Conservation (phyloP, 2,797 vertebrate genomes). For the Onychomys leucogaster region DNA sequence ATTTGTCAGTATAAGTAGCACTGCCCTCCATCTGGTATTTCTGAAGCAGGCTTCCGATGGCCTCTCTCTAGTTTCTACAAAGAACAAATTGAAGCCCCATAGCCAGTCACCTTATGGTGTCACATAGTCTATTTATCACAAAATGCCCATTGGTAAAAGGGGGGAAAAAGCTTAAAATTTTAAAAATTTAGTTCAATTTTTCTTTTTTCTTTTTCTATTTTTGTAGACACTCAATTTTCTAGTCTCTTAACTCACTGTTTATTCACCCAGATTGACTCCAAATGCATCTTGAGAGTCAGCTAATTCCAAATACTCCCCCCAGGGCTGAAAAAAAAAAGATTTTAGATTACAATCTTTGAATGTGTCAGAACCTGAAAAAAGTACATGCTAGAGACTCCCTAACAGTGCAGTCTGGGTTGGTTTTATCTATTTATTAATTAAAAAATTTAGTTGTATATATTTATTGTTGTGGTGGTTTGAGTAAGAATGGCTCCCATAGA, state of each 20-base stretch:
- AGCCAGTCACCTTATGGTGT: neutral
- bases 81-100: slow-evolving; percentile 25
- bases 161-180: neutral
- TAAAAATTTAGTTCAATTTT: neutral
- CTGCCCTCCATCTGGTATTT: slow-evolving; percentile 38
- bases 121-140: slow-evolving; percentile 45
- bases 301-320: slow-evolving; percentile 39
- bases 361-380: neutral
- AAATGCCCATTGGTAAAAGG: slow-evolving; percentile 10
- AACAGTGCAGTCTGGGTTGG: neutral
- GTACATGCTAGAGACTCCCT: neutral
- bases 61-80: slow-evolving; percentile 4
- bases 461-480: neutral
- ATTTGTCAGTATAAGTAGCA: slow-evolving; percentile 33
- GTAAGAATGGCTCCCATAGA: neutral
- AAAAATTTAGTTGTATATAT: neutral
- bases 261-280: slow-evolving; percentile 35
- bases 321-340: neutral
- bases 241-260: slow-evolving; percentile 1
- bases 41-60: neutral
- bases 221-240: slow-evolving; percentile 56
- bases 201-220: slow-evolving; percentile 11
- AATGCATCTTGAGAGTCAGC: slow-evolving; percentile 52
- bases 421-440: neutral
- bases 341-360: neutral